Evolutionary conservation across 2,113 vertebrate genomes (phyloP), one percentile per base, ranked within the genome.

Genomic region (Coracopsis vasa): DNA sequence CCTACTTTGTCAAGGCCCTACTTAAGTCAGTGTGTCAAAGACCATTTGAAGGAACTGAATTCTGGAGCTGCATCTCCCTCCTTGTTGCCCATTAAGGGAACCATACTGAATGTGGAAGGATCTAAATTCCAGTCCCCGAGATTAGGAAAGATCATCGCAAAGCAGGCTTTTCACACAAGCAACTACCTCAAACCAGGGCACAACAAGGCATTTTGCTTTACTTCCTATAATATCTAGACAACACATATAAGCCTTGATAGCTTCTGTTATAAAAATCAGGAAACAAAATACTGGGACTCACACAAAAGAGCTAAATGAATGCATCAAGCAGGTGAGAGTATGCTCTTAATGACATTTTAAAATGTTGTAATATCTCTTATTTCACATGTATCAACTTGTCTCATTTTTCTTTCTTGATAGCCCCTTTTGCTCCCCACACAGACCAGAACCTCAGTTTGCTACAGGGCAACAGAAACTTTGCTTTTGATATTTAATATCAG

Each of bases 371-470:
- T 65, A 23, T 9, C 3, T 44, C 71, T 60, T 42, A 67, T 89
- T 80, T 54, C 18, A 42, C 9, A 11, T 50, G n/a, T 29, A 61
- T 54, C 7, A 3, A 28, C 31, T 54, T 35, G 8, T 25, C 24
- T n/a, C 13, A 13, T 50, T 73, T 86, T 62, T 51, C 11, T 60
- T 79, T 84, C 45, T 44, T 21, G 28, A 48, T 18, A 23, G 28
- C 25, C 80, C 25, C 9, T 75, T 61, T 47, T 66, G 3, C 24
- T 85, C 20, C 41, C 27, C 39, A 39, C 25, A 35, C 12, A 88
- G 33, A 84, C 25, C 0, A 0, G 4, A 95, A 77, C 31, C 51
- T 44, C 3, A 0, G n/a, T 66, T 77, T 56, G 6, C 77, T 51
- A 78, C n/a, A 62, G 28, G 18, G 44, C 51, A 56, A 69, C 9